Conservation (phyloP, 2,113 vertebrate species). For the Crotalus tigris region DNA sequence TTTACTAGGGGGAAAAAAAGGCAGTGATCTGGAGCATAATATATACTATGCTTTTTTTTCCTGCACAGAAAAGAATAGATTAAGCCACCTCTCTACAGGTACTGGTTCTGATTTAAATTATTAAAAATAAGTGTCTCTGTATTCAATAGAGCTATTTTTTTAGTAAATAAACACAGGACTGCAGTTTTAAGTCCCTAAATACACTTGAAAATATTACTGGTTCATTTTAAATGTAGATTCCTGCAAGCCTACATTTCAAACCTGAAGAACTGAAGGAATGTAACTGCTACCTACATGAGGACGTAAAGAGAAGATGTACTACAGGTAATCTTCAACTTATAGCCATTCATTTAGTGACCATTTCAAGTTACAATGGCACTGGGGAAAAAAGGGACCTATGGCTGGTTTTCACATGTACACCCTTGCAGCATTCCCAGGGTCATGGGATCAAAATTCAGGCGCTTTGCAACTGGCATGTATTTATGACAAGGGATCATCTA, state of each 20-base stretch:
- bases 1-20: too few relatives aligned
- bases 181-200: background rate
- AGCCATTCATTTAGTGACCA: background rate
- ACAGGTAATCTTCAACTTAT: background rate
- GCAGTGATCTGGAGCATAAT: background rate
- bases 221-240: background rate
- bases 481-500: too few relatives aligned
- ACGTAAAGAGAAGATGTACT: background rate
- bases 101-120: background rate
- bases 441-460: too few relatives aligned
- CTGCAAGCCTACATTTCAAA: background rate
- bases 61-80: background rate
- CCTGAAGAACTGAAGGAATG: background rate
- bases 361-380: background rate
- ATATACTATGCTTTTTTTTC: background rate
- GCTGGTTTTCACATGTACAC: background rate
- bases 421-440: background rate
- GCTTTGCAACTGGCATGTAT: too few relatives aligned
- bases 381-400: background rate
- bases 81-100: background rate
- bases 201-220: background rate
- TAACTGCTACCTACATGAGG: background rate
- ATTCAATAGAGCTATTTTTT: background rate
- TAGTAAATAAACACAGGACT: background rate
- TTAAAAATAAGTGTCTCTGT: background rate